These are phyloP conservation scores for Cerceris ruficornis DNA, from an alignment of 2,888 invertebrate genomes.

Conservation along the genomic window DNA sequence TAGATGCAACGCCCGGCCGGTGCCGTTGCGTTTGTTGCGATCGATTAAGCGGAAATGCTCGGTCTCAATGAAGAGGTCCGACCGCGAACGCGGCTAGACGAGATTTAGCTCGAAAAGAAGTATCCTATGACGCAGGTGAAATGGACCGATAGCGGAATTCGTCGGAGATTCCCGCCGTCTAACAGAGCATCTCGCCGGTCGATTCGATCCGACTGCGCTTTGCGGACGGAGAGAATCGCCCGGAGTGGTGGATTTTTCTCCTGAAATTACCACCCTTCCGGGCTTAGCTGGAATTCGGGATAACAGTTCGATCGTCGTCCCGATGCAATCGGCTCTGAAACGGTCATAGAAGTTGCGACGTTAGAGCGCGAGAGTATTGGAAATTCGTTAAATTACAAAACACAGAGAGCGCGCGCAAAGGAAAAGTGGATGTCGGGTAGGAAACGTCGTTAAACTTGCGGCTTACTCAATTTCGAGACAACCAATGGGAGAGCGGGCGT, in stretches of 20 bases:
- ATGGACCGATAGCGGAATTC: not conserved
- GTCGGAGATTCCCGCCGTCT: not conserved
- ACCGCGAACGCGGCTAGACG: conserved; percentile 4
- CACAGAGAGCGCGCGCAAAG: conserved; percentile 15
- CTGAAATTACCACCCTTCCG: too few species aligned
- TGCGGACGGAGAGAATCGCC: not conserved
- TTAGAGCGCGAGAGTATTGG: conserved; percentile 5
- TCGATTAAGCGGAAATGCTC: conserved; percentile 74
- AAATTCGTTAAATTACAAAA: conserved; percentile 53
- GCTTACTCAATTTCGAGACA: conserved; percentile 69
- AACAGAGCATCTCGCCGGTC: too few species aligned
- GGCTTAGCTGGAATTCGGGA: too few species aligned
- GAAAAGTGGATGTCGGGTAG: conserved; percentile 35
- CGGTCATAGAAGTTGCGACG: conserved; percentile 43
- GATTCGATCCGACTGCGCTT: too few species aligned
- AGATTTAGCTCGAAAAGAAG: conserved; percentile 4
- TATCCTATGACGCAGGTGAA: not conserved
- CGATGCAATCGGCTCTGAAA: conserved; percentile 53
- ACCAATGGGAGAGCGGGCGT: conserved; percentile 58
- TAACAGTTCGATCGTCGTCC: not conserved
- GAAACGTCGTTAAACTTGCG: conserved; percentile 55
- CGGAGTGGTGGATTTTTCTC: too few species aligned
- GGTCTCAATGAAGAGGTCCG: conserved; percentile 39
- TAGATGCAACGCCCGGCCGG: conserved; percentile 51
- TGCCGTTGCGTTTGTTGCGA: conserved; percentile 71